phyloP scores from a whole-genome alignment of 1,140 invertebrate genomes.

The Procambarus virginalis region DNA sequence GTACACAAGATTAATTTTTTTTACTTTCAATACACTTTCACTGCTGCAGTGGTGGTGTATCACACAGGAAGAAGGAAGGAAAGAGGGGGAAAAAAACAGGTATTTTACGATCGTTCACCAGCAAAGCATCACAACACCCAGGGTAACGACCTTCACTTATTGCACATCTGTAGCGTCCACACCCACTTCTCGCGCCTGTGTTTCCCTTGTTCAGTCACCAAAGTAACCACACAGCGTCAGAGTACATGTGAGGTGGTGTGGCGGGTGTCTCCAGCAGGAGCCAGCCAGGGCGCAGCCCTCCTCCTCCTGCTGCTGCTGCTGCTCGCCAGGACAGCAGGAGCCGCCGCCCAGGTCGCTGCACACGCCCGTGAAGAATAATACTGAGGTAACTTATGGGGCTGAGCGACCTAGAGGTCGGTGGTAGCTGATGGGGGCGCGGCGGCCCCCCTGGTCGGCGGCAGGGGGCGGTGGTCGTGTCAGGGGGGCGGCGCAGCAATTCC shows the following conservation, averaged over 20 bases:
- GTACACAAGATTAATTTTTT: neutral
- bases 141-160: constrained; percentile 26
- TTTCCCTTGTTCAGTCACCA: neutral
- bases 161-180: constrained; percentile 35
- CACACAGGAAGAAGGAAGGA: too few relatives aligned
- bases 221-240: neutral
- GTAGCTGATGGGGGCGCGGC: neutral
- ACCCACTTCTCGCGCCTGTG: neutral
- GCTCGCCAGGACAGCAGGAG: neutral
- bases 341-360: constrained; percentile 11
- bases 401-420: neutral
- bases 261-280: neutral
- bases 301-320: neutral
- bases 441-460: neutral
- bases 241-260: neutral
- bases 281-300: neutral
- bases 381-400: constrained; percentile 44
- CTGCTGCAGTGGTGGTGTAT: too few relatives aligned
- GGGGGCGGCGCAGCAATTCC: neutral
- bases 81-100: too few relatives aligned
- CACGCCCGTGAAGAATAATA: constrained; percentile 44
- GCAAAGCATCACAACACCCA: too few relatives aligned
- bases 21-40: neutral
- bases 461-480: neutral
- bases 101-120: too few relatives aligned